Evolutionary conservation across 2,113 vertebrate genomes (phyloP).

Genomic region (Nesoenas mayeri): DNA sequence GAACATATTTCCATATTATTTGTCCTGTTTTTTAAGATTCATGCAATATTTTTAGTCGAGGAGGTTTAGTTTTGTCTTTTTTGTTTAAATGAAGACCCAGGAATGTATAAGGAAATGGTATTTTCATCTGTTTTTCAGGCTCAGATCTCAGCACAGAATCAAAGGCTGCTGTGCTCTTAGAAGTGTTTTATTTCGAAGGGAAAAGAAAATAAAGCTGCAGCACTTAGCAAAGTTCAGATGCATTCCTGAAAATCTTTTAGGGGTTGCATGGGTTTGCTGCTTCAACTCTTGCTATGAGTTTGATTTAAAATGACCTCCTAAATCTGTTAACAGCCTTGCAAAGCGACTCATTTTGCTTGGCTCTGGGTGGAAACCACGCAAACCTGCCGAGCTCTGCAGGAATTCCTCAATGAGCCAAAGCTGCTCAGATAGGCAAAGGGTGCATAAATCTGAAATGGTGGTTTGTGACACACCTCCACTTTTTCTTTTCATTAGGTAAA

Average conservation of each 20-base stretch:
- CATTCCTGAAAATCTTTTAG: constrained; percentile 54
- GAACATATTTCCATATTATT: constrained; percentile 13
- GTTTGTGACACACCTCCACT: background rate
- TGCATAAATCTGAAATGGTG: background rate
- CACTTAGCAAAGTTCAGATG: constrained; percentile 8
- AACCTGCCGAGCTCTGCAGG: background rate
- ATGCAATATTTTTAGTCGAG: background rate
- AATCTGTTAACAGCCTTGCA: constrained; percentile 33
- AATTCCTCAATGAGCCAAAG: constrained; percentile 11
- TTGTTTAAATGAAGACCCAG: background rate
- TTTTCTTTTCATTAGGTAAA: background rate
- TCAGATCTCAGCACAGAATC: constrained; percentile 25
- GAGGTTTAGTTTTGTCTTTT: constrained; percentile 7
- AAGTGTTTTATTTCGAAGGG: constrained; percentile 29
- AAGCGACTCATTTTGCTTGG: background rate
- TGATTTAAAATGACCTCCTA: constrained; percentile 48
- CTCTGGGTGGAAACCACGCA: background rate
- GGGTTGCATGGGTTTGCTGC: constrained; percentile 14
- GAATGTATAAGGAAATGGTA: constrained; percentile 23
- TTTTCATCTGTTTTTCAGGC: constrained; percentile 42
- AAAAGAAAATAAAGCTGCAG: constrained; percentile 57
- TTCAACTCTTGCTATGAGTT: constrained; percentile 1
- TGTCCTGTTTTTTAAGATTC: constrained; percentile 17
- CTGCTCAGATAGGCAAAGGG: background rate
- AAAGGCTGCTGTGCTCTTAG: constrained; percentile 19